Evolutionary conservation across 2,113 vertebrate genomes (phyloP), one percentile per base, ranked within the genome.

Genomic region (Lycaon pictus): DNA sequence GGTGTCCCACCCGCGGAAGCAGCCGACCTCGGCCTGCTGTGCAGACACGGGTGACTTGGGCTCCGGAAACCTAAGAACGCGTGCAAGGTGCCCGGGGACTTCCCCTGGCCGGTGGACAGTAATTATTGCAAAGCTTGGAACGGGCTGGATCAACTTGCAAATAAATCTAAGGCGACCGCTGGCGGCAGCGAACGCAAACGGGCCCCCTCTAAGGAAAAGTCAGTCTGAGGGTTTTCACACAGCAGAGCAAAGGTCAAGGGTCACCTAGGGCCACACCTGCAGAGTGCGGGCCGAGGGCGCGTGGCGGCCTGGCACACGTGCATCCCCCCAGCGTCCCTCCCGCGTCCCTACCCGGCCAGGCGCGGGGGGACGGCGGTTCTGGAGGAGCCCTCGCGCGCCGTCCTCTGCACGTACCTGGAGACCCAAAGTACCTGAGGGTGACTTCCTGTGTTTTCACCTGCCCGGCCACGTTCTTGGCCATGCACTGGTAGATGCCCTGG

Each of bases 401-500:
- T 0, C 0, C 48, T 3, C 27, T 71, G 89, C 88, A 98, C 99
- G 98, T 98, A 99, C 99, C 99, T 95, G 99, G 99, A 79, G 99
- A 99, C 92, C 99, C 99, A 23, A 99, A 99, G 97, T 99, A 99
- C 84, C 99, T 99, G 76, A 99, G 99, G 35, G 99, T 99, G 97
- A 99, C 99, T 98, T 99, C 99, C 5, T 99, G 99, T 4, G 99
- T 99, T 98, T 99, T 99, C 79, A 99, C 99, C 98, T 99, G 99
- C 72, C 99, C 99, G 0, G 99, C 99, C 91, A 99, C 99, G 10
- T 99, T 99, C 97, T 99, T 99, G 37, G 99, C 99, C 99, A 99
- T 99, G 98, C 99, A 99, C 81, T 99, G 99, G 98, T 99, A 99
- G 60, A 99, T 98, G 55, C 99, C 99, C 98, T 99, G 99, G 97